Evolutionary conservation across 1,140 invertebrate genomes (phyloP).

Genomic region (Battus philenor): DNA sequence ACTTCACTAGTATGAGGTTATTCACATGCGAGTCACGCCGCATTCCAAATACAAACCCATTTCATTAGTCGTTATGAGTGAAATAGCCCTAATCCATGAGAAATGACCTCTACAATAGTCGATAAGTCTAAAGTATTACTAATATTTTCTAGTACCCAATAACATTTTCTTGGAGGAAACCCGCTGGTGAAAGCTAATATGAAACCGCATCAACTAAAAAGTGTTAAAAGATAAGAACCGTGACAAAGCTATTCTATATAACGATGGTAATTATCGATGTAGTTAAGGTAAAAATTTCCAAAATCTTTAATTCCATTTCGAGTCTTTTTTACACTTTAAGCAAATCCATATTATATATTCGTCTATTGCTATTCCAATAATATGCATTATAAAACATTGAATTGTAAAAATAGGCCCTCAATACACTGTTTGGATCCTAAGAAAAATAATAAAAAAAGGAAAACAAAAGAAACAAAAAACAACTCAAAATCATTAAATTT

Average conservation of each 20-base stretch:
- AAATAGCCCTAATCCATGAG: conserved; percentile 11
- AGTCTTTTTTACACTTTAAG: conserved; percentile 14
- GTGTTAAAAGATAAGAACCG: no score
- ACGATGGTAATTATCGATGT: conserved; percentile 4
- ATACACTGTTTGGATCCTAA: conserved; percentile 18
- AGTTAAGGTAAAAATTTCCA: conserved; percentile 22
- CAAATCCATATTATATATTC: conserved; percentile 15
- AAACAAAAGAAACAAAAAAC: conserved; percentile 44
- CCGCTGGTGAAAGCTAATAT: conserved; percentile 17
- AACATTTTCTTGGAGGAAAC: conserved; percentile 29
- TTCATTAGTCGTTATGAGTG: conserved; percentile 7
- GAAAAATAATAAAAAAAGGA: conserved; percentile 24
- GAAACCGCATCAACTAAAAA: conserved; percentile 17
- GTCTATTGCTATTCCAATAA: conserved; percentile 14
- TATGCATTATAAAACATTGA: conserved; percentile 5
- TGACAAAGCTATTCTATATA: conserved; percentile 7
- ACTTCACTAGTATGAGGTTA: background rate
- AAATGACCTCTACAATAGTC: conserved; percentile 11
- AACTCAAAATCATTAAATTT: conserved; percentile 68
- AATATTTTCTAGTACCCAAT: conserved; percentile 49
- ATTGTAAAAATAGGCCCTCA: conserved; percentile 14
- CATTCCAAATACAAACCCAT: conserved; percentile 15
- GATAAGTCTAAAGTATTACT: conserved; percentile 19
- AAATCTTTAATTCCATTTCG: conserved; percentile 27
- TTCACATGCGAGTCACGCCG: background rate